These are phyloP conservation scores for Platichthys stellatus DNA, from an alignment of 2,113 vertebrate genomes.

Conservation along the genomic window DNA sequence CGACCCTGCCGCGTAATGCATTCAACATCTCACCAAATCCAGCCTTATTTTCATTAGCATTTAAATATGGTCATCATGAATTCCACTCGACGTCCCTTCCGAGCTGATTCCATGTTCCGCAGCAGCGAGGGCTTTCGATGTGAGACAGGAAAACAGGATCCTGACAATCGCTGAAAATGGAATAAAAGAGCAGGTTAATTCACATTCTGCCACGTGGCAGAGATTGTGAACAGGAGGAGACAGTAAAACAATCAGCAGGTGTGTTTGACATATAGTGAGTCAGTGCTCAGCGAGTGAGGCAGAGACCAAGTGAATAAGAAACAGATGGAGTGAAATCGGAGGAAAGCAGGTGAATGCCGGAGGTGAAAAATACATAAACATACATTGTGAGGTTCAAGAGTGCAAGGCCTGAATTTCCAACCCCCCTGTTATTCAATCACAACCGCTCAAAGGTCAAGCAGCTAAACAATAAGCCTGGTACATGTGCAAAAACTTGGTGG, in stretches of 20 bases:
- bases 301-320: conserved; percentile 1
- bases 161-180: conserved; percentile 13
- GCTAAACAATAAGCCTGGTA: conserved; percentile 15
- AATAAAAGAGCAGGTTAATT: conserved; percentile 46
- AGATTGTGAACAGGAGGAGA: conserved; percentile 1
- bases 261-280: neutral
- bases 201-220: conserved; percentile 25
- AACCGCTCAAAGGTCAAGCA: conserved; percentile 39
- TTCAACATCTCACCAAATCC: conserved; percentile 51
- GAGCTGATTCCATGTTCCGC: conserved; percentile 34
- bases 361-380: conserved; percentile 13
- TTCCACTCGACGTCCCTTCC: conserved; percentile 47
- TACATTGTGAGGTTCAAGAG: neutral
- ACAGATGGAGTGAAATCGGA: neutral
- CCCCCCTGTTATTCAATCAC: conserved; percentile 2
- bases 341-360: conserved; percentile 6
- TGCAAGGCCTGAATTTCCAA: neutral
- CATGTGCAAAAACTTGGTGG: neutral
- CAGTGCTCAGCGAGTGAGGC: neutral
- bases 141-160: conserved; percentile 1
- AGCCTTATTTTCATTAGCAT: conserved; percentile 67
- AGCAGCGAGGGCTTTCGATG: conserved; percentile 48
- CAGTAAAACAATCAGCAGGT: conserved; percentile 24
- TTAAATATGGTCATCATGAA: conserved; percentile 65
- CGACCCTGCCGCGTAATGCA: conserved; percentile 44